Evolutionary conservation across 2,797 vertebrate genomes (phyloP), one percentile per base, ranked within the genome.

Genomic region (Phyllotis vaccarum): DNA sequence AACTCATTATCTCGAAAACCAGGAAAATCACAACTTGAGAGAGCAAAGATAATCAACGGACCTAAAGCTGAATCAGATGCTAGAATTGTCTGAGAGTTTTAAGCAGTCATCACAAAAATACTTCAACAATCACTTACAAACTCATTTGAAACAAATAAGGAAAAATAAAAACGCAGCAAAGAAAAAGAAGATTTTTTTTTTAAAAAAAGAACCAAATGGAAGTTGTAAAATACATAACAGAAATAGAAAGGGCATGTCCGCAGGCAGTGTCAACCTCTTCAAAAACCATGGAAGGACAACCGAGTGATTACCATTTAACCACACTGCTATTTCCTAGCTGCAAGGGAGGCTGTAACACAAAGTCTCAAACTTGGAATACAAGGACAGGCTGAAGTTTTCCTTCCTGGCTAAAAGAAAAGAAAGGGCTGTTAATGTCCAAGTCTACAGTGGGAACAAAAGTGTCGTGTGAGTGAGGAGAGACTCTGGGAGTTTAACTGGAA

Each of bases 261-360:
- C 49, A 58, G 80, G 2, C 58, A 86, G 58, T 68, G 27, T 76
- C 24, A 79, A 5, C 14, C 16, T 49, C 68, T 54, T 93, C 62
- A 88, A 60, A 74, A 78, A 86, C 6, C 0, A 2, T 37, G 46
- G 58, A 83, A 81, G 29, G 60, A 60, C 9, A 9, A 40, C 21
- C 68, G 5, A 27, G 0, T 56, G 68, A 78, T 86, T 75, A 49
- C n/a, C 72, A 78, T 24, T 93, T 76, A 66, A 80, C 70, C 62
- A 74, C 64, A 46, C 5, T 82, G 79, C 29, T 46, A 79, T 54
- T 94, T 86, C 76, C 79, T 86, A 95, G 86, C 86, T 92, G 62
- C 82, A 96, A 88, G 49, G 17, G 58, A 97, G 21, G 9, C 80
- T 94, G 74, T 56, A 49, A 89, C 72, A 85, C 54, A 40, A 46